A percentile compares a stretch with the other conserved stretches of the same genome.
These are phyloP conservation scores for Philereme transversata DNA, from an alignment of 2,888 invertebrate species.

Conservation along the genomic window DNA sequence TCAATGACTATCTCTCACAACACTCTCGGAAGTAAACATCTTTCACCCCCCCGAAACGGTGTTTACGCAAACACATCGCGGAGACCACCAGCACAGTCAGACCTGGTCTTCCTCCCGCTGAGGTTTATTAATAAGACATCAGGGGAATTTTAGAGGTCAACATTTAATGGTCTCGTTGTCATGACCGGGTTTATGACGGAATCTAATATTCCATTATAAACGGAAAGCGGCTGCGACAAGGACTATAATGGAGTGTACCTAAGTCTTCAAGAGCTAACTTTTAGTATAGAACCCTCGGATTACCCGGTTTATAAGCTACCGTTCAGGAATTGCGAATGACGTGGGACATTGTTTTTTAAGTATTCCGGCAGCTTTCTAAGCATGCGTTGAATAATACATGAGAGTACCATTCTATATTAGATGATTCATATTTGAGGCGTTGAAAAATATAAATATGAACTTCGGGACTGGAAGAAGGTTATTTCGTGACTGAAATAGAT, in stretches of 20 bases:
- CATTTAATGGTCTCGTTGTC: conserved; percentile 57
- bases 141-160: conserved; percentile 59
- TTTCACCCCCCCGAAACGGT: conserved; percentile 59
- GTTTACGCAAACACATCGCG: conserved; percentile 63
- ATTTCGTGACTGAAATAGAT: conserved; percentile 32
- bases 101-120: conserved; percentile 39
- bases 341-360: conserved; percentile 43
- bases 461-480: conserved; percentile 17
- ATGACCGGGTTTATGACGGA: conserved; percentile 63
- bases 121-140: conserved; percentile 32
- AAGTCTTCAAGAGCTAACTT: conserved; percentile 38
- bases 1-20: conserved; percentile 56
- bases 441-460: conserved; percentile 27
- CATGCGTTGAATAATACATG: conserved; percentile 50
- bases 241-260: conserved; percentile 63
- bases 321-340: conserved; percentile 41
- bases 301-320: conserved; percentile 4
- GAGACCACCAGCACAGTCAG: conserved; percentile 48
- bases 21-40: conserved; percentile 62
- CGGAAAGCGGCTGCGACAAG: conserved; percentile 62
- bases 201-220: conserved; percentile 78
- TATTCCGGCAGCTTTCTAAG: conserved; percentile 44
- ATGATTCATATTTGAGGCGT: conserved; percentile 28
- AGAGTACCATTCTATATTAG: conserved; percentile 34
- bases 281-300: conserved; percentile 24